Conservation (phyloP, 2,113 vertebrate genomes). For the Serranochromis macrocephalus region DNA sequence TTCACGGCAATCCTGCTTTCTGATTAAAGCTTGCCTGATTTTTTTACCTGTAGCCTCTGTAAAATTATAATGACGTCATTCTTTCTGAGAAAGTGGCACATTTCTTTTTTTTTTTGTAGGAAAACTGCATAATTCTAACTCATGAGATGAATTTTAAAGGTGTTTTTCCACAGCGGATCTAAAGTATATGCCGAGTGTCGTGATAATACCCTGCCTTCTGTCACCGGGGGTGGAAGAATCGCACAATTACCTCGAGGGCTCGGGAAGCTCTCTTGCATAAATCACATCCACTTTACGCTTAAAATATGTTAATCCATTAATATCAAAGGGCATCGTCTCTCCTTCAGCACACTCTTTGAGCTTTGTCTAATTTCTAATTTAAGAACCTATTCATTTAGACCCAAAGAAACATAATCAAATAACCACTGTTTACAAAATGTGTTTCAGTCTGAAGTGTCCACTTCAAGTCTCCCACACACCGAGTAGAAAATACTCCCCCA, state of each 20-base stretch:
- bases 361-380: neutral
- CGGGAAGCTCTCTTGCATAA: slow-evolving; percentile 22
- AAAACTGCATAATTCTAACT: neutral
- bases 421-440: neutral
- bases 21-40: neutral
- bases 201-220: neutral
- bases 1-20: neutral
- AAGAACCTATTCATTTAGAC: neutral
- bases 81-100: neutral
- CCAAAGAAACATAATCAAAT: neutral
- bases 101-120: neutral
- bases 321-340: slow-evolving; percentile 13
- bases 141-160: neutral
- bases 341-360: neutral
- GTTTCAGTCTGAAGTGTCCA: neutral
- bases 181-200: neutral
- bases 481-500: neutral
- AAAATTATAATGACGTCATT: neutral
- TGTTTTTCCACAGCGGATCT: neutral
- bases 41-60: neutral
- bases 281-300: slow-evolving; percentile 19
- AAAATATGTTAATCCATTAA: slow-evolving; percentile 33
- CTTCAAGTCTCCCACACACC: neutral
- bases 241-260: neutral
- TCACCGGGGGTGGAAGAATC: slow-evolving; percentile 4